Base-by-base conservation (phyloP, 2,888 invertebrate species). In the Lomographa bimaculata region DNA sequence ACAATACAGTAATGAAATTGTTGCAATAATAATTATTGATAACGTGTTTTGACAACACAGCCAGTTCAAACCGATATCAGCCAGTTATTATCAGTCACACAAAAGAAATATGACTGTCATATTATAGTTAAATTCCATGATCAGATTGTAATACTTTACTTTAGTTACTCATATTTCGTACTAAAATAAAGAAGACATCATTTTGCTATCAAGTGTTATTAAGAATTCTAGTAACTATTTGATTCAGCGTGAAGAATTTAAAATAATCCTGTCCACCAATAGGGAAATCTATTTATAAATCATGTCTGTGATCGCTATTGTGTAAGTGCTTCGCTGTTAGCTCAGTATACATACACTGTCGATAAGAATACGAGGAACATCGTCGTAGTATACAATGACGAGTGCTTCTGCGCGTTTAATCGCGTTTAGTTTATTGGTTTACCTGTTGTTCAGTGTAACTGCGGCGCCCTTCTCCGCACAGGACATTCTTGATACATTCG, bases 341-440 rank as follows among this genome's bases (percentile, higher is more conserved):
- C 46, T 50, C 54, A 62, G 60, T 50, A 56, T 57, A 59, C n/a
- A 4, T 14, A 14, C 60, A 50, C 46, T 35, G 48, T 51, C 60
- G 73, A 76, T 79, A 77, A 74, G 64, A 62, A 54, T 56, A n/a
- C 45, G 54, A 62, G 48, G 40, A 57, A 61, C 60, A 61, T 44
- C 58, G 47, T 54, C 43, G 46, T 74, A 75, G 56, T 60, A 64
- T 75, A 82, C 70, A 78, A 86, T 87, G 86, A 71, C 66, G 74
- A 64, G 69, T 64, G 64, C 69, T 64, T 66, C 65, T 60, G 70
- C 67, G 61, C 76, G 71, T 58, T 63, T 80, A 61, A 63, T 81
- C 54, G 68, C 75, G 64, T 58, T 76, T 50, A 60, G 64, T 64
- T 61, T 76, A 59, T 66, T 76, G 50, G 50, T 71, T 43, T 61